Percentiles rank a stretch among this genome's conserved stretches.
Evolutionary conservation across 2,113 vertebrate genomes (phyloP).

Genomic region (Etia nguti): DNA sequence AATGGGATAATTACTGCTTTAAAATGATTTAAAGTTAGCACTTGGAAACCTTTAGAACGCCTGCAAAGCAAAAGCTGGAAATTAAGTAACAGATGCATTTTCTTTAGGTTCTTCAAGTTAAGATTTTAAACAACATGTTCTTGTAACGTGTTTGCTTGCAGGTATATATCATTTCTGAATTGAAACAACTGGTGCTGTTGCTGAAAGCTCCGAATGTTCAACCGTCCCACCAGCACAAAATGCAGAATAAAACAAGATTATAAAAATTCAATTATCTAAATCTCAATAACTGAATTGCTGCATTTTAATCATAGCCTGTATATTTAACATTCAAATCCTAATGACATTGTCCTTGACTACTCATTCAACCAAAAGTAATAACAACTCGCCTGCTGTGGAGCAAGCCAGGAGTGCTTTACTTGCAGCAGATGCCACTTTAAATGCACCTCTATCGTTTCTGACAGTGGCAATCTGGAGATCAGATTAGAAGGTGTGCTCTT

Average conservation of each 20-base stretch:
- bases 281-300: neutral
- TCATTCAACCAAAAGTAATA: neutral
- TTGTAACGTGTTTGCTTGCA: neutral
- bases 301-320: neutral
- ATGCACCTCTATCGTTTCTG: conserved; percentile 43
- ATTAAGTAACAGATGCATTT: neutral
- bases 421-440: conserved; percentile 37
- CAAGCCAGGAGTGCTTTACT: neutral
- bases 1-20: neutral
- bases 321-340: conserved; percentile 10
- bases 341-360: conserved; percentile 15
- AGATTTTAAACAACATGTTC: neutral
- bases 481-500: conserved; percentile 56
- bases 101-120: neutral
- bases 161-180: neutral
- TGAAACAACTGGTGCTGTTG: too few relatives aligned
- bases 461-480: conserved; percentile 59
- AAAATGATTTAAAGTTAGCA: neutral
- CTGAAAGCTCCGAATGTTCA: neutral
- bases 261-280: conserved; percentile 1
- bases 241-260: conserved; percentile 24
- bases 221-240: neutral
- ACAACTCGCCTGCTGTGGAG: neutral
- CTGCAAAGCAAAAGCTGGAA: neutral
- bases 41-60: neutral